Evolutionary conservation across 2,888 invertebrate species (phyloP).

Genomic region (Tenthredo livida): DNA sequence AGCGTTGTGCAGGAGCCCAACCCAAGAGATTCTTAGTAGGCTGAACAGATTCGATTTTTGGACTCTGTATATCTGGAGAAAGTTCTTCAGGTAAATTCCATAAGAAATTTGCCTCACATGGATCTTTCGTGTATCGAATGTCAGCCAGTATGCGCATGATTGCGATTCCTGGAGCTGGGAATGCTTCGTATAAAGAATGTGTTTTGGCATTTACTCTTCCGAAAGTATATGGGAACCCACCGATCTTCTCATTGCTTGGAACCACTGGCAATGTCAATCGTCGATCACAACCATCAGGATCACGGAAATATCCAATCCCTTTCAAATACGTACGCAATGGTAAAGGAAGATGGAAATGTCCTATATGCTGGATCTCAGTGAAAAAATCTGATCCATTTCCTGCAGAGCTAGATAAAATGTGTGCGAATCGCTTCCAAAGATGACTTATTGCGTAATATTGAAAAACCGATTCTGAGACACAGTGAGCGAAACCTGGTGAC

Average conservation of each 20-base stretch:
- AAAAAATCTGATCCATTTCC: not conserved
- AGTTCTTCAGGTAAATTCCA: conserved; percentile 34
- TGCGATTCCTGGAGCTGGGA: conserved; percentile 5
- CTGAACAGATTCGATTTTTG: not conserved
- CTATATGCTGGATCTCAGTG: not conserved
- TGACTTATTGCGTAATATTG: conserved; percentile 30
- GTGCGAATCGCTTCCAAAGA: conserved; percentile 16
- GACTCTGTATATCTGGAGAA: not conserved
- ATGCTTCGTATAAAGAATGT: too few species aligned
- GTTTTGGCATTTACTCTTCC: not conserved
- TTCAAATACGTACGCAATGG: conserved; percentile 24
- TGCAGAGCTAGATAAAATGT: not conserved
- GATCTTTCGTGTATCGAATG: conserved; percentile 11
- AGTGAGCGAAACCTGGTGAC: not conserved
- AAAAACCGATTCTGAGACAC: conserved; percentile 10
- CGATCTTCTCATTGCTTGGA: not conserved
- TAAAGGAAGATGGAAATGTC: not conserved
- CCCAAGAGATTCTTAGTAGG: conserved; percentile 39
- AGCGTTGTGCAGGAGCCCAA: conserved; percentile 32
- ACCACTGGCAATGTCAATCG: not conserved
- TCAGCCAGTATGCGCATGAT: conserved; percentile 22
- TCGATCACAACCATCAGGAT: conserved; percentile 2
- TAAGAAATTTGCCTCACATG: not conserved
- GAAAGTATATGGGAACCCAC: not conserved
- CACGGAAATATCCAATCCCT: conserved; percentile 26